A percentile compares a stretch with the other conserved stretches of the same genome.
phyloP scores from a whole-genome alignment of 2,888 invertebrate genomes.

The Tyria jacobaeae region DNA sequence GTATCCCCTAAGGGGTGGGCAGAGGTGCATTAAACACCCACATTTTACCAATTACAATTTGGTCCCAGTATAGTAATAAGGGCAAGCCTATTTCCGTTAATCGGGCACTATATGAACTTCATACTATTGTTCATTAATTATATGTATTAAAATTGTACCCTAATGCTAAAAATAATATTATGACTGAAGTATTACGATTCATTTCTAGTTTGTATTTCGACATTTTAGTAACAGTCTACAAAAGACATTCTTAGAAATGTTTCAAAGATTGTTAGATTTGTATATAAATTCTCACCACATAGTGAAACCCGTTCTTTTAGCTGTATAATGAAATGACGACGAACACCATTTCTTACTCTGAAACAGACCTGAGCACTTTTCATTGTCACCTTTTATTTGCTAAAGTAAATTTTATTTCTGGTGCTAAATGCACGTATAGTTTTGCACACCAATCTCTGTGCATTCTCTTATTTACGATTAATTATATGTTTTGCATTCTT shows the following conservation, averaged over 20 bases:
- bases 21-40: no score
- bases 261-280: background rate
- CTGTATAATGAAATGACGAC: conserved; percentile 40
- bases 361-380: conserved; percentile 36
- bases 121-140: no score
- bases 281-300: conserved; percentile 14
- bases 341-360: conserved; percentile 42
- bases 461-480: background rate
- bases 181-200: background rate
- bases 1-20: no score
- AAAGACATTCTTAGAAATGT: background rate
- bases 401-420: conserved; percentile 47
- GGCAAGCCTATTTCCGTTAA: no score
- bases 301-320: conserved; percentile 22
- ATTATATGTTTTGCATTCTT: background rate
- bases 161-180: no score
- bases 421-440: conserved; percentile 33
- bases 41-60: no score
- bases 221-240: background rate
- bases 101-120: no score
- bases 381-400: conserved; percentile 47
- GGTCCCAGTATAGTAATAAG: no score
- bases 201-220: background rate
- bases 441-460: conserved; percentile 9
- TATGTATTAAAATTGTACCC: no score